Evolutionary conservation across 2,113 vertebrate species (phyloP).

Genomic region (Channa argus): DNA sequence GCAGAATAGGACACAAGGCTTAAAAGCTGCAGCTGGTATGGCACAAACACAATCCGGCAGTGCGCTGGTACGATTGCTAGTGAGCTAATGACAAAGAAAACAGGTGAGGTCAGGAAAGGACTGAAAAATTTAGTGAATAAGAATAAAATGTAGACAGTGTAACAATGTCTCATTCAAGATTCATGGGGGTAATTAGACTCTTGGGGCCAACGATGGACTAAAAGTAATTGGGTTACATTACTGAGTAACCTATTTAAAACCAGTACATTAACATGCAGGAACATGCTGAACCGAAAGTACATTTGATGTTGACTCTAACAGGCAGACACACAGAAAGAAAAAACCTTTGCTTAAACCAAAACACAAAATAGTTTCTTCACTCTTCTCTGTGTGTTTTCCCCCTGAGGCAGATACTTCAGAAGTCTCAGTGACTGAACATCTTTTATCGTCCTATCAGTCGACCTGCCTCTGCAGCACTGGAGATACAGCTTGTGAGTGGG

Average conservation of each 20-base stretch:
- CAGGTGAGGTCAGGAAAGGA: too few species aligned
- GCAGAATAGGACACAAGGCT: too few species aligned
- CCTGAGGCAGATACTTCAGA: background rate
- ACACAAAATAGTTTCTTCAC: slow-evolving; percentile 7
- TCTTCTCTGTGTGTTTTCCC: background rate
- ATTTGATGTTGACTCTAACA: background rate
- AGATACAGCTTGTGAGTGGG: background rate
- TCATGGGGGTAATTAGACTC: background rate
- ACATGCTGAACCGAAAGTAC: slow-evolving; percentile 8
- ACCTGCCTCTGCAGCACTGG: background rate
- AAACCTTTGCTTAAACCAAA: slow-evolving; percentile 5
- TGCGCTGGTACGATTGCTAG: too few species aligned
- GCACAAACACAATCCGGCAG: too few species aligned
- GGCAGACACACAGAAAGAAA: background rate
- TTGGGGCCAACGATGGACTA: background rate
- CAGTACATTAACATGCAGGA: slow-evolving; percentile 9
- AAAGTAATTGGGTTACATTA: background rate
- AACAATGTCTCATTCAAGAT: too few species aligned
- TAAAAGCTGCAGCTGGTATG: too few species aligned
- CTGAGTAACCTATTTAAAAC: background rate
- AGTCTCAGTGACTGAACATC: slow-evolving; percentile 1
- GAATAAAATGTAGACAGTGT: too few species aligned
- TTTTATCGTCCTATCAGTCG: background rate
- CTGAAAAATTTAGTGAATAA: too few species aligned
- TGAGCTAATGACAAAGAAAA: too few species aligned